phyloP scores from a whole-genome alignment of 2,113 vertebrate genomes.

The Irena cyanogastra region DNA sequence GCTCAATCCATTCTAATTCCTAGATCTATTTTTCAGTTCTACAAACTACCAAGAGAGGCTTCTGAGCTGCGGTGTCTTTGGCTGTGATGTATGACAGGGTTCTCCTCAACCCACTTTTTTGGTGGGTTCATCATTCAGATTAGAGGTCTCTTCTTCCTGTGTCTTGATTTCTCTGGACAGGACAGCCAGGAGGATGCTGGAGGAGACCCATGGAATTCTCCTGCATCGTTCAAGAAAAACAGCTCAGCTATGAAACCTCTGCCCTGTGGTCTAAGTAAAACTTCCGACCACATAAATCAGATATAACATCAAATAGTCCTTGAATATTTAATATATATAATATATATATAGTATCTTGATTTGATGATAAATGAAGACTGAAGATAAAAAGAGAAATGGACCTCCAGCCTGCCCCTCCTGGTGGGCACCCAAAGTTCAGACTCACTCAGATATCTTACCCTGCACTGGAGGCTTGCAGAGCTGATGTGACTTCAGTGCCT shows the following conservation, averaged over 20 bases:
- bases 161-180: background rate
- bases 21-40: background rate
- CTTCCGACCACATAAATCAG: background rate
- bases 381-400: background rate
- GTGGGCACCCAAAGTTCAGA: background rate
- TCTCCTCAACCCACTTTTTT: background rate
- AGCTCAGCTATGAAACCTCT: background rate
- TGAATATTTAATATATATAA: background rate
- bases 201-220: background rate
- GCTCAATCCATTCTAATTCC: background rate
- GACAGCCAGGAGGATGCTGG: background rate
- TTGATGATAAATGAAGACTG: background rate
- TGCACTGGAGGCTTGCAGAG: background rate
- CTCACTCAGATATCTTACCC: background rate
- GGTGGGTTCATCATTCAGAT: background rate
- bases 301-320: background rate
- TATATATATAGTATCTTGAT: background rate
- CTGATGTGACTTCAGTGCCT: background rate
- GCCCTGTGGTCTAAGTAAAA: background rate
- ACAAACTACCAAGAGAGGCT: background rate
- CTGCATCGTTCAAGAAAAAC: background rate
- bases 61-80: background rate
- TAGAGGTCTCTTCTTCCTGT: background rate
- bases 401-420: background rate
- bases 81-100: background rate